Percentiles rank a stretch among this genome's conserved stretches.
These are phyloP conservation scores for Brachionus angularis DNA, from an alignment of 1,140 invertebrate genomes.

Conservation along the genomic window DNA sequence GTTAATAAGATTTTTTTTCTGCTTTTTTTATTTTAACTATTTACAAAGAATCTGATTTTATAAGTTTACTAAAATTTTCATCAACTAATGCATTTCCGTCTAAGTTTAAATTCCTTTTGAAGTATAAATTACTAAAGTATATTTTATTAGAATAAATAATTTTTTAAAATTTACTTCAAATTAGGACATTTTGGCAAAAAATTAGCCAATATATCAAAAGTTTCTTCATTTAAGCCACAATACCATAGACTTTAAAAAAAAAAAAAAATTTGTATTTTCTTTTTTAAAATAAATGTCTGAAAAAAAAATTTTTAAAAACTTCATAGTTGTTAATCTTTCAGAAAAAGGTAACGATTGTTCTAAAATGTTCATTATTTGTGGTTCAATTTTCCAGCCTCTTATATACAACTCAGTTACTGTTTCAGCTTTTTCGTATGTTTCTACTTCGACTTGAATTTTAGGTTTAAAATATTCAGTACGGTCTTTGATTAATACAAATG, in stretches of 20 bases:
- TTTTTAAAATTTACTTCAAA: conserved; percentile 49
- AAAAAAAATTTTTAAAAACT: conserved; percentile 45
- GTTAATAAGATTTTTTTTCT: conserved; percentile 44
- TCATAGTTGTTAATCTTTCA: conserved; percentile 54
- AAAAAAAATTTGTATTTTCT: not conserved
- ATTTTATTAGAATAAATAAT: conserved; percentile 16
- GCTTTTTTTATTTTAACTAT: conserved; percentile 40
- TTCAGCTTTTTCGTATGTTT: conserved; percentile 54
- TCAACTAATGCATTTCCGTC: conserved; percentile 52
- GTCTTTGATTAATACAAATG: conserved; percentile 51
- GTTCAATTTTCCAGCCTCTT: conserved; percentile 56
- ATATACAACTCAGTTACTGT: conserved; percentile 56
- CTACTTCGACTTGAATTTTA: conserved; percentile 55
- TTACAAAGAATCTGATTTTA: conserved; percentile 11
- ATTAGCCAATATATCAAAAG: conserved; percentile 49
- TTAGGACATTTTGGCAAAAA: conserved; percentile 51
- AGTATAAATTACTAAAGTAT: not conserved
- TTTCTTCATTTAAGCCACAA: conserved; percentile 51
- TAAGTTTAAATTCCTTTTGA: conserved; percentile 51
- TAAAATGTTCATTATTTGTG: conserved; percentile 52
- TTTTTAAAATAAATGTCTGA: not conserved
- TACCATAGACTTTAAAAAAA: conserved; percentile 55
- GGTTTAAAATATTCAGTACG: conserved; percentile 57
- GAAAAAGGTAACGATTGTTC: conserved; percentile 52
- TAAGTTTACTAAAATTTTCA: not conserved